phyloP scores from a whole-genome alignment of 2,797 vertebrate species.

The Meda fulgida region DNA sequence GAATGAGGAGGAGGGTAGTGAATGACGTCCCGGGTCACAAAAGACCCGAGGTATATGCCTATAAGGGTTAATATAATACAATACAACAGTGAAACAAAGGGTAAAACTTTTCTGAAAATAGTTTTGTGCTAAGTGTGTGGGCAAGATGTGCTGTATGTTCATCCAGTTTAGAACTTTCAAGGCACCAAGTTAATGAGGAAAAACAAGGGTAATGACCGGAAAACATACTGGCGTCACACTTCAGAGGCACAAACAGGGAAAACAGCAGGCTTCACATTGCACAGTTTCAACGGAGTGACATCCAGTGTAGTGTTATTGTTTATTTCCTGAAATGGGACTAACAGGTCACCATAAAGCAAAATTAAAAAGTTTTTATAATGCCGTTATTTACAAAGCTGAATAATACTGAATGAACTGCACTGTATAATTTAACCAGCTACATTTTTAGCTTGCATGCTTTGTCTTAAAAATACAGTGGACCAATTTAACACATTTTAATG shows the following conservation, averaged over 20 bases:
- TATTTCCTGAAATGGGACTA: neutral
- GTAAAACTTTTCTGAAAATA: no score
- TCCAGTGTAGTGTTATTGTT: neutral
- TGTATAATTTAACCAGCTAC: neutral
- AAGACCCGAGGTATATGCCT: no score
- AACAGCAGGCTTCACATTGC: constrained; percentile 25
- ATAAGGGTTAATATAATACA: neutral
- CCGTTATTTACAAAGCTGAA: neutral
- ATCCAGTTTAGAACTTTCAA: neutral
- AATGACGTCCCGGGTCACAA: no score
- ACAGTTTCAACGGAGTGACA: constrained; percentile 4
- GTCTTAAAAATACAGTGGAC: neutral
- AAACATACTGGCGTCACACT: constrained; percentile 44
- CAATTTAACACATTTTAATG: neutral
- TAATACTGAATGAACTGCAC: neutral
- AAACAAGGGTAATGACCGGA: constrained; percentile 29
- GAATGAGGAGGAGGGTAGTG: no score
- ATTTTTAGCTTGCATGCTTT: neutral
- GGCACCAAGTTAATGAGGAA: constrained; percentile 18
- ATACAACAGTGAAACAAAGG: neutral
- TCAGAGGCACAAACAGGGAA: constrained; percentile 31
- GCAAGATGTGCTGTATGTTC: neutral
- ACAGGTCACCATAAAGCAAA: neutral
- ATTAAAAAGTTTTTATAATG: neutral
- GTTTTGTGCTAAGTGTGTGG: neutral